These are phyloP conservation scores for Pipa parva DNA, from an alignment of 2,113 vertebrate genomes.

Conservation along the genomic window DNA sequence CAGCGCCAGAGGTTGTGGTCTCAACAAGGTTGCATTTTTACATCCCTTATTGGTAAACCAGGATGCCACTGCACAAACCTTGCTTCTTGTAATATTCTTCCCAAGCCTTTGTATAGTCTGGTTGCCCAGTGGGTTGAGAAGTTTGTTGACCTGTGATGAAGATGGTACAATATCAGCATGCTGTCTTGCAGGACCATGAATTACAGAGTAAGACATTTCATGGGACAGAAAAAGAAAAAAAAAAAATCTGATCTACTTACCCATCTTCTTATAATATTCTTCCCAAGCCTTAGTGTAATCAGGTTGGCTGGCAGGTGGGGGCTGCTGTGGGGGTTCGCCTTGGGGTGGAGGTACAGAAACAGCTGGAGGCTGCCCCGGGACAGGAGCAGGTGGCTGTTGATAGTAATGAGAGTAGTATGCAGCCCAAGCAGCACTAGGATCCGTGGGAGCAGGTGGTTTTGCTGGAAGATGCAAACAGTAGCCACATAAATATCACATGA, in stretches of 20 bases:
- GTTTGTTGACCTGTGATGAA: constrained; percentile 58
- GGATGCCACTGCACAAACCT: constrained; percentile 54
- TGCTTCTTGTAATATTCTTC: constrained; percentile 68
- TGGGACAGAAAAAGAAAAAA: background rate
- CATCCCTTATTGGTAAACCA: no score
- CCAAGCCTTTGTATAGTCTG: constrained; percentile 67
- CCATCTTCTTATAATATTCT: constrained; percentile 91
- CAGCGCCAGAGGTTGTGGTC: background rate
- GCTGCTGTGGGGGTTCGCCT: constrained; percentile 67
- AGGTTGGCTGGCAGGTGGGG: constrained; percentile 71
- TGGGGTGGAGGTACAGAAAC: constrained; percentile 67
- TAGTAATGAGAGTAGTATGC: constrained; percentile 92
- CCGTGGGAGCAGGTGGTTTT: constrained; percentile 72
- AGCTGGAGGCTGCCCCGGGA: constrained; percentile 68
- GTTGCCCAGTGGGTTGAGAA: constrained; percentile 60
- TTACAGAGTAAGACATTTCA: background rate
- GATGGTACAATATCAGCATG: no score
- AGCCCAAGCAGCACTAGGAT: constrained; percentile 87
- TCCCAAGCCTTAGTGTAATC: constrained; percentile 94
- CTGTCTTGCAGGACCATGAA: no score
- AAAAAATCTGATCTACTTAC: constrained; percentile 53
- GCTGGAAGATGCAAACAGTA: constrained; percentile 52
- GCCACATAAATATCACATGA: background rate
- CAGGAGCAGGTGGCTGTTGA: constrained; percentile 76
- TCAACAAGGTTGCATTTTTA: accelerated